A percentile compares a stretch with the other conserved stretches of the same genome.
These are phyloP conservation scores for Anas flavirostris DNA, from an alignment of 2,797 vertebrate genomes.

Conservation along the genomic window DNA sequence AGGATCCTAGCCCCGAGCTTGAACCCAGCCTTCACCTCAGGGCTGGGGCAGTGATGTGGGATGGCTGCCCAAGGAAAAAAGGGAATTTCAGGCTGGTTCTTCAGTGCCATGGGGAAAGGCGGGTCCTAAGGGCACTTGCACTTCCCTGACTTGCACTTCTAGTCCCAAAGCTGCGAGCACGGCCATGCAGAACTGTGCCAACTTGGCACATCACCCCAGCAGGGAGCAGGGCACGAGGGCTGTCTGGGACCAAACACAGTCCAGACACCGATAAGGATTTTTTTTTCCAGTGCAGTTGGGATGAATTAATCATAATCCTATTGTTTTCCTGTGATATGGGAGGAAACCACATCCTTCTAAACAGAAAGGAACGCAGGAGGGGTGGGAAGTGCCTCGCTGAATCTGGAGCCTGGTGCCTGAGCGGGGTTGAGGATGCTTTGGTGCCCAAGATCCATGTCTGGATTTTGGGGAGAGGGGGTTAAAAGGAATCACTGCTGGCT, in stretches of 20 bases:
- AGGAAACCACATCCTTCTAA: not conserved
- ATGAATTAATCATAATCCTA: not conserved
- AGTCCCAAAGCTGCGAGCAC: not conserved
- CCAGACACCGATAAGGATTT: not conserved
- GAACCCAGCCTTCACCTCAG: not conserved
- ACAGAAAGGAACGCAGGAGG: not conserved
- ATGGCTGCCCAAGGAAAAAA: not conserved
- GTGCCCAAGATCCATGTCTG: accelerated
- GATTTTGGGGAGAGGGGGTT: not conserved
- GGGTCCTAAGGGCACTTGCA: not conserved
- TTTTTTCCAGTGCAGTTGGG: not conserved
- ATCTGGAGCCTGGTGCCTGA: not conserved
- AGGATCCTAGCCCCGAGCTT: not conserved
- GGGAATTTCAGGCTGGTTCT: not conserved
- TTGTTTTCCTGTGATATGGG: not conserved
- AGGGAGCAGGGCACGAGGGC: not conserved
- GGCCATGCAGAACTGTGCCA: not conserved
- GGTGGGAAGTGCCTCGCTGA: accelerated
- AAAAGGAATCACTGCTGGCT: not conserved
- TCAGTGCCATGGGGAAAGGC: not conserved
- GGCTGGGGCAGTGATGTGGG: not conserved
- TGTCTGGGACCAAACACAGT: not conserved
- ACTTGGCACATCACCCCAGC: not conserved
- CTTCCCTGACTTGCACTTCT: not conserved
- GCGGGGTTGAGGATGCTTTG: not conserved